Evolutionary conservation across 2,797 vertebrate species (phyloP), one percentile per base, ranked within the genome.

Genomic region (Pantherophis vulpinus): DNA sequence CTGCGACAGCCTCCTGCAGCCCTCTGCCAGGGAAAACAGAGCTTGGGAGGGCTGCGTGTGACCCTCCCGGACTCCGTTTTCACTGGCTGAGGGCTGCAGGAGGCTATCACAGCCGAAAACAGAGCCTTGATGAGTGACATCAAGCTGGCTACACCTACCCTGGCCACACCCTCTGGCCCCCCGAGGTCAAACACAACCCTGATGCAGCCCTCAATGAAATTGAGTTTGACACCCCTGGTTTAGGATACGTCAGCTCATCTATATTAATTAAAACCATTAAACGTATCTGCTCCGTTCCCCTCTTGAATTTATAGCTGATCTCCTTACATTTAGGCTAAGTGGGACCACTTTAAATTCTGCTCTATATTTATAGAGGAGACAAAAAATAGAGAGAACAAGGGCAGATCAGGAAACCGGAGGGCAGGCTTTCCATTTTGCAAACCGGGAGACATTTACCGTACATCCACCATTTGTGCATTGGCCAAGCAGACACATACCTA

Each of bases 401-500:
- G 18, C 18, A 42, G 8, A 20, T 79, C 70, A 42, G 18, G 20
- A 20, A 20, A 20, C 10, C 16, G 0, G 37, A 4, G 9, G 51
- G 87, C 70, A 27, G 91, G 16, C 29, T 12, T 23, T 55, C 23
- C 56, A 10, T 90, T 3, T 86, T 89, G 90, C 89, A 1, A 93
- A 88, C 13, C 13, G 4, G 74, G 37, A 20, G 20, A 25, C 74
- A 5, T 83, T 83, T 83, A 23, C 20, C 10, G 10, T 12, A 47
- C 91, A 92, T 94, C 91, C 88, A 0, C 0, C 0, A 94, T 92
- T 29, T 58, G 98, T 91, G 97, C 94, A 8, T 94, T 98, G 93
- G 98, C 98, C 98, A 97, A 97, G 97, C 98, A 98, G 99, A 98
- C 99, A 98, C 99, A 99, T 98, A 99, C 99, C 99, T 99, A 98